Evolutionary conservation across 2,113 vertebrate species (phyloP).

Genomic region (Peromyscus maniculatus): DNA sequence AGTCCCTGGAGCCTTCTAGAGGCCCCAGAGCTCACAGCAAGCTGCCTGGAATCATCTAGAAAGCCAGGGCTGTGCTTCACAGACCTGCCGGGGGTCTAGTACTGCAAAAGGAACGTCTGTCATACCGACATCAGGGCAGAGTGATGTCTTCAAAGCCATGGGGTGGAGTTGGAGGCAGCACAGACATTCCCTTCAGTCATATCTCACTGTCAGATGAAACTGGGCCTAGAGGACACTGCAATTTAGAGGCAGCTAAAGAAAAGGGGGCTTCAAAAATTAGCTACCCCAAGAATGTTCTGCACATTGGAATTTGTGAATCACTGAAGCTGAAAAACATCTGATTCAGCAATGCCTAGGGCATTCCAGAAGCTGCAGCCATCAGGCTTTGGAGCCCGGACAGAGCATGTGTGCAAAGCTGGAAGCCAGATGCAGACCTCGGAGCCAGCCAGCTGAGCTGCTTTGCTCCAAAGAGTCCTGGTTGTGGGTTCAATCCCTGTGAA

Average conservation of each 20-base stretch:
- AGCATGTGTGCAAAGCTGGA: conserved; percentile 53
- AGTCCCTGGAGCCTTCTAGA: not conserved
- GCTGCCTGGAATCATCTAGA: conserved; percentile 18
- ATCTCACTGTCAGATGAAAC: not conserved
- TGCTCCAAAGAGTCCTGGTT: not conserved
- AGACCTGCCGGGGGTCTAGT: not conserved
- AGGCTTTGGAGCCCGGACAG: conserved; percentile 34
- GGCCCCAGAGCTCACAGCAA: conserved; percentile 12
- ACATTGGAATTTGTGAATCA: conserved; percentile 69
- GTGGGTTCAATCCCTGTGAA: not conserved
- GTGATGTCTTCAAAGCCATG: not conserved
- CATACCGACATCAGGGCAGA: not conserved
- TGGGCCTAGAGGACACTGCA: not conserved
- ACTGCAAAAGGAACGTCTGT: not conserved
- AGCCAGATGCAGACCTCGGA: conserved; percentile 42
- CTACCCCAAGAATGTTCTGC: conserved; percentile 48
- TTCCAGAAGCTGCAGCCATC: conserved; percentile 61
- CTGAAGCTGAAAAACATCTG: conserved; percentile 63
- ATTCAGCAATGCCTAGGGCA: conserved; percentile 52
- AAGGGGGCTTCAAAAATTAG: not conserved
- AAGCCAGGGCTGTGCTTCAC: not conserved
- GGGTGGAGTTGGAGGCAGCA: not conserved
- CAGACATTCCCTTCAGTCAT: not conserved
- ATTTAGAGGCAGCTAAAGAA: conserved; percentile 51
- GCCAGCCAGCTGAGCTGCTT: conserved; percentile 25